phyloP scores from a whole-genome alignment of 2,888 invertebrate species.

The Epiblema foenella region DNA sequence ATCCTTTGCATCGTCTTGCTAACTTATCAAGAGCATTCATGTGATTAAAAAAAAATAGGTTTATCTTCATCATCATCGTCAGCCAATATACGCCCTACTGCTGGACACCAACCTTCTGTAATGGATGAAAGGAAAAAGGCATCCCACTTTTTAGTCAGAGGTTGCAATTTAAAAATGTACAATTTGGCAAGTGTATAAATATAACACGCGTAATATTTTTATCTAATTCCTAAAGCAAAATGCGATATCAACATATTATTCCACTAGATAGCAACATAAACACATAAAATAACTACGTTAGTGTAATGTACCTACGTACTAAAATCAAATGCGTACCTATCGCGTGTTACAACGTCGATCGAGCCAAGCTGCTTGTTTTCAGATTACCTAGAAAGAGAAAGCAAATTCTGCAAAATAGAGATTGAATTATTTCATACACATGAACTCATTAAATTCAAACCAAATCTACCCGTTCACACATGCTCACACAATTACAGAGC shows the following conservation, averaged over 20 bases:
- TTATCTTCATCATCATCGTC: too few relatives aligned
- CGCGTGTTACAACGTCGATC: background rate
- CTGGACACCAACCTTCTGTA: too few relatives aligned
- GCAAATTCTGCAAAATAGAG: slow-evolving; percentile 21
- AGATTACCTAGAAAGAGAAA: background rate
- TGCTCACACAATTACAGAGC: slow-evolving; percentile 52
- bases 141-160: too few relatives aligned
- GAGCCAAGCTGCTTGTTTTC: background rate
- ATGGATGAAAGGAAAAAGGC: too few relatives aligned
- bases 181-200: too few relatives aligned
- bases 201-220: too few relatives aligned
- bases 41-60: background rate
- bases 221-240: too few relatives aligned
- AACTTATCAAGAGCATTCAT: background rate
- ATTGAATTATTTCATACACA: slow-evolving; percentile 35
- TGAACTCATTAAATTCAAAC: slow-evolving; percentile 43
- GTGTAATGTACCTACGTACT: background rate
- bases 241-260: too few relatives aligned
- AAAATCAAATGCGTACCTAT: background rate
- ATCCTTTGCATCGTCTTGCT: background rate
- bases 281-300: background rate
- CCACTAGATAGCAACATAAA: too few relatives aligned
- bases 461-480: slow-evolving; percentile 43
- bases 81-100: too few relatives aligned
- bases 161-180: too few relatives aligned